Conservation (phyloP, 2,113 vertebrate species). For the Callospermophilus lateralis region DNA sequence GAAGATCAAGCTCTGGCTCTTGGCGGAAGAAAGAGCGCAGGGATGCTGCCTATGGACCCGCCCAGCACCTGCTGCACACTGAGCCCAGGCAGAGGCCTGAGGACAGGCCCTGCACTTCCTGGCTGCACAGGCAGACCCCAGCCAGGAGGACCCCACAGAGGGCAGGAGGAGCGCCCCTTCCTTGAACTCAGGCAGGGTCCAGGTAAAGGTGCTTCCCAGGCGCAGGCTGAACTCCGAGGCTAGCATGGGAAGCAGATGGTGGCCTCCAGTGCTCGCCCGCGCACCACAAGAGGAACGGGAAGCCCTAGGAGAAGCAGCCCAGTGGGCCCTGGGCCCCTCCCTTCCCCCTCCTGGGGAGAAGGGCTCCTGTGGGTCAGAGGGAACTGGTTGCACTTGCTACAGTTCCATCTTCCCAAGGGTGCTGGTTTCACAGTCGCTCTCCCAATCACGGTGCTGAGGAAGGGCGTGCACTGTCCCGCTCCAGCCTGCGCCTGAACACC, state of each 20-base stretch:
- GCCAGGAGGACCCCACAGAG: background rate
- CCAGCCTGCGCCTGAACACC: background rate
- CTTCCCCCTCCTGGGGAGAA: fast-evolving
- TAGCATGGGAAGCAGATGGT: background rate
- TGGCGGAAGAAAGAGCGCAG: background rate
- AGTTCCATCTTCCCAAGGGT: background rate
- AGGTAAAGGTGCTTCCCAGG: background rate
- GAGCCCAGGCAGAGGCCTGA: background rate
- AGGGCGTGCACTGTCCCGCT: background rate
- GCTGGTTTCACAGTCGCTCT: no score
- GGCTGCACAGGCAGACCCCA: background rate
- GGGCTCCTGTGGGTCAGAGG: background rate
- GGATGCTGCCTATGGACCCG: background rate
- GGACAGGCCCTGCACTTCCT: background rate
- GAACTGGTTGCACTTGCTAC: fast-evolving
- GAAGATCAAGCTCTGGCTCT: background rate
- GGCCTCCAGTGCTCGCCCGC: no score
- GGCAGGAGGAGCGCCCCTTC: background rate
- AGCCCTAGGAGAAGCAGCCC: no score
- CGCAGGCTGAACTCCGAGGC: background rate
- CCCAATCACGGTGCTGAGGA: no score
- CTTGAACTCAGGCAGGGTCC: no score
- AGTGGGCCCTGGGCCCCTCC: no score
- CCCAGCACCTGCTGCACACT: background rate
- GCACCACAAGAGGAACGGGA: no score